Conservation (phyloP, 2,888 invertebrate species). For the Gordius sp. region DNA sequence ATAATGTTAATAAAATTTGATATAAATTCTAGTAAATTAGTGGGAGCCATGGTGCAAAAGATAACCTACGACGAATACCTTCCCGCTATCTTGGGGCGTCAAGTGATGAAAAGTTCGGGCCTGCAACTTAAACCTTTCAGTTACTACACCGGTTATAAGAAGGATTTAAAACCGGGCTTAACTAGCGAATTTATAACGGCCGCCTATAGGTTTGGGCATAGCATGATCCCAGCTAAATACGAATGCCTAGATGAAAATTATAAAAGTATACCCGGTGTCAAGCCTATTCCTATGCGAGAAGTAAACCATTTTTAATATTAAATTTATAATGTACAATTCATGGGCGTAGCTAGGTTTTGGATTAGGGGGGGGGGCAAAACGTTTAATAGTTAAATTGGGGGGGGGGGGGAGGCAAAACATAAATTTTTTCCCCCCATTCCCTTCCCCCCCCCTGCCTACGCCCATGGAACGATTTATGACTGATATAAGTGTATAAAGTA, state of each 20-base stretch:
- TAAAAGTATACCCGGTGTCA: background rate
- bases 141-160: background rate
- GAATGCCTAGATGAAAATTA: background rate
- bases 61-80: slow-evolving; percentile 8
- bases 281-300: background rate
- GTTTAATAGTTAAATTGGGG: too few relatives aligned
- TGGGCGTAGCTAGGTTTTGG: too few relatives aligned
- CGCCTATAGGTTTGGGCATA: slow-evolving; percentile 8
- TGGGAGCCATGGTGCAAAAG: background rate
- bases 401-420: too few relatives aligned
- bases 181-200: background rate
- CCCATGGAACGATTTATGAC: too few relatives aligned
- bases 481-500: too few relatives aligned
- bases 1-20: background rate
- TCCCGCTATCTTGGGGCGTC: background rate
- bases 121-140: background rate
- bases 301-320: background rate
- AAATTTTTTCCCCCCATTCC: too few relatives aligned
- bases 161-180: background rate
- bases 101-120: background rate
- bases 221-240: background rate
- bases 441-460: too few relatives aligned
- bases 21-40: background rate
- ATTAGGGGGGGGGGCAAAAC: too few relatives aligned
- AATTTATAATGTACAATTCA: too few relatives aligned